Conservation (phyloP, 2,888 invertebrate species). For the Lutraria lutraria region DNA sequence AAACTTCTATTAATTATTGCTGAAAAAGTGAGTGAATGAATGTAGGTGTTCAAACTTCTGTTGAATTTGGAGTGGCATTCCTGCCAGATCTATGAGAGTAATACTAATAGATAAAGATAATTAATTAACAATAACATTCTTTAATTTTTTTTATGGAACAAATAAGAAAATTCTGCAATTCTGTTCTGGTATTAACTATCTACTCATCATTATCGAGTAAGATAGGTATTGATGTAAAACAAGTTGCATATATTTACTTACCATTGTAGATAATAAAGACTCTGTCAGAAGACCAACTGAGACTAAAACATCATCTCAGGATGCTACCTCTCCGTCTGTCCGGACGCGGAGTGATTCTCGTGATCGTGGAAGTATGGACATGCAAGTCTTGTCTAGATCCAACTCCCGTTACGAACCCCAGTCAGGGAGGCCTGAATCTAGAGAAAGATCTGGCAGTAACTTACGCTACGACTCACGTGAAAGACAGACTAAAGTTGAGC, state of each 20-base stretch:
- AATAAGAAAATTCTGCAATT: too few relatives aligned
- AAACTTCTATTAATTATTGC: neutral
- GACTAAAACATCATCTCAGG: constrained; percentile 35
- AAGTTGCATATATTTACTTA: too few relatives aligned
- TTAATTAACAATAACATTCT: too few relatives aligned
- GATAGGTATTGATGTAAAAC: too few relatives aligned
- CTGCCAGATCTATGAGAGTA: too few relatives aligned
- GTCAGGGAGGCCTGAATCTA: constrained; percentile 41
- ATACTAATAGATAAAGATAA: too few relatives aligned
- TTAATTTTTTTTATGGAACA: too few relatives aligned
- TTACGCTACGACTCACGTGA: constrained; percentile 55
- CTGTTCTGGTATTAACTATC: too few relatives aligned
- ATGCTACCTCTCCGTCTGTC: constrained; percentile 27
- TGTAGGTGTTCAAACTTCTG: too few relatives aligned
- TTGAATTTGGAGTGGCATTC: too few relatives aligned
- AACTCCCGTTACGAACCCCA: constrained; percentile 52
- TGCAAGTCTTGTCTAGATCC: constrained; percentile 61
- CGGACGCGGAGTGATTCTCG: constrained; percentile 55
- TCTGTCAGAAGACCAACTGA: constrained; percentile 32
- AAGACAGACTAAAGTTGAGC: constrained; percentile 45
- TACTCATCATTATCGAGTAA: too few relatives aligned
- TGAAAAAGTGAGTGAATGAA: neutral
- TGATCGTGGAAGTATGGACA: constrained; percentile 49
- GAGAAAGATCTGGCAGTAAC: constrained; percentile 44
- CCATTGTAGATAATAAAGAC: constrained; percentile 31